Evolutionary conservation across 2,888 invertebrate species (phyloP), one percentile per base, ranked within the genome.

Genomic region (Drosophila incognita): DNA sequence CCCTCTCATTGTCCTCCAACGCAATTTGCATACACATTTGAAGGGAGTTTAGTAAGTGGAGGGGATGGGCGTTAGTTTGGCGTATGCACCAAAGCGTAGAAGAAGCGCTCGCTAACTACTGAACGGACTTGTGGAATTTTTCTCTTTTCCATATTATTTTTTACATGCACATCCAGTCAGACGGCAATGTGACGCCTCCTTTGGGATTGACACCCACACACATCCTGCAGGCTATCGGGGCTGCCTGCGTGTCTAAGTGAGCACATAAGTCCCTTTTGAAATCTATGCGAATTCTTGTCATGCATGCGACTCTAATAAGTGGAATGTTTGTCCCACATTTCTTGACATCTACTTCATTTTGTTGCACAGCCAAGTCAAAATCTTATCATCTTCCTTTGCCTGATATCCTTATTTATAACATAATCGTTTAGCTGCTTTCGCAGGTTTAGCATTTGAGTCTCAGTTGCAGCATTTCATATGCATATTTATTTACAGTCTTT

Each of bases 71-170:
- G 10, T 4, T 8, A 11, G 27, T 6, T 51, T 54, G 15, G 72
- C 59, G 78, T 85, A 85, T 85, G 85, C 83, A 79, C 75, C 71
- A 77, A 33, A 52, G 3, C n/a, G 31, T 15, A 10, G 67, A 53
- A 63, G 79, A 69, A 67, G 75, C 69, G 64, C 66, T 69, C 73
- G 64, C 74, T 72, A 77, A 86, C 87, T 86, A 82, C 74, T 78
- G 79, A 78, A 69, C 81, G 83, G 82, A 82, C 82, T 67, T 59
- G 57, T 33, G 68, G 57, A 57, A 57, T 57, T n/a, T 56, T 56
- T 56, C 11, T 40, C 29, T 36, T 38, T 40, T 21, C 2, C 21
- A 52, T 38, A n/a, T 29, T 65, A 73, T 74, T 83, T 81, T 81
- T 76, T 67, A 65, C 77, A 67, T 74, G 77, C 83, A 83, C 76